Base-by-base conservation (phyloP, 2,888 invertebrate genomes). In the Drosophila affinis region DNA sequence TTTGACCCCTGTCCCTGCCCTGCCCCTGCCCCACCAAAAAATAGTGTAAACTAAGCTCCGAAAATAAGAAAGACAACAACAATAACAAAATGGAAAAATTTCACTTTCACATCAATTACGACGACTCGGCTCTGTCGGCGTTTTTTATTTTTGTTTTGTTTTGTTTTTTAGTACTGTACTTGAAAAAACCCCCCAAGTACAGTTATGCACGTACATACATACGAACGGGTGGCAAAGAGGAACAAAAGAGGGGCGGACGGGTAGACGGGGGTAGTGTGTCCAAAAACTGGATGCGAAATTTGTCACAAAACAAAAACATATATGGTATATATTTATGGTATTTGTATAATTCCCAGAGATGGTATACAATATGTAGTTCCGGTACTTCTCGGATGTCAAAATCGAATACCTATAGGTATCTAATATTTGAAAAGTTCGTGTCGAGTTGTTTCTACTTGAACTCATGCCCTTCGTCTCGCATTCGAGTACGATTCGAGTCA, bases 21-120 rank as follows among this genome's bases (percentile, higher is more conserved):
- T 29, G 29, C 6, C 39, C 12, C 18, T 18, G 17, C 2, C 32
- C 12, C 18, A 47, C 53, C 55, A 58, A 44, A 65, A 65, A 65
- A 65, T 65, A 67, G 56, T 62, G 61, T 60, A 75, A 67, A 62
- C 54, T 56, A 49, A 74, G 32, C 32, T 57, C 59, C 63, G 58
- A 46, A 53, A 46, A 52, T 60, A 57, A 57, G 39, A 53, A 47
- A 72, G 64, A 52, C 54, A 59, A 45, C 39, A 57, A 59, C 51
- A 67, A 24, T 24, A 24, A 55, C 62, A 62, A 54, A 68, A 48
- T 46, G 45, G 72, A 74, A 74, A 81, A 87, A 83, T 87, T 83
- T 83, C 83, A 83, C 83, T 83, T 83, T 83, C 83, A 87, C 83
- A 83, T 87, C 87, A 83, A 87, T 83, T 83, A 87, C 83, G 79